Conservation (phyloP, 2,797 vertebrate species). For the Eleutherodactylus coqui region DNA sequence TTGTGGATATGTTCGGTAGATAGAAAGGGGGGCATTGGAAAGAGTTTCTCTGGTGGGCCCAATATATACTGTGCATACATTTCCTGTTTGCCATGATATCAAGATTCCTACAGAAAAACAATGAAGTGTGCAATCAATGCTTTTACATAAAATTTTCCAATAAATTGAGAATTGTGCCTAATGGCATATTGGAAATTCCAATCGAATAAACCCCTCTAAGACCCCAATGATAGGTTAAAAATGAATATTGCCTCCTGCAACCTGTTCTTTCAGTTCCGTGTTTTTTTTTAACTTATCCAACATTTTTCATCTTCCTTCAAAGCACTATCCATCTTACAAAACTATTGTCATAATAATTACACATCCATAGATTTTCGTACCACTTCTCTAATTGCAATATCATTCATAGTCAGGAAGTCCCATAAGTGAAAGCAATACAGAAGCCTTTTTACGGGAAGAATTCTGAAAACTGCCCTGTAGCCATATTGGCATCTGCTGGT, state of each 20-base stretch:
- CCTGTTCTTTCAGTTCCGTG: constrained; percentile 16
- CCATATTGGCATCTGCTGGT: not conserved
- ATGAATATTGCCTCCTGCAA: not conserved
- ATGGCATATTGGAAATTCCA: not conserved
- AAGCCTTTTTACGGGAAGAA: constrained; percentile 25
- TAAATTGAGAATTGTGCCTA: not conserved
- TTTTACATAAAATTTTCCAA: not conserved
- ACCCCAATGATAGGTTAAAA: not conserved
- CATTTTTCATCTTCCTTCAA: constrained; percentile 52
- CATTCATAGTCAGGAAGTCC: constrained; percentile 56
- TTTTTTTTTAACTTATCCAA: constrained; percentile 34
- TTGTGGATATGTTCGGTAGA: no score
- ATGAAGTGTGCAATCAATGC: no score
- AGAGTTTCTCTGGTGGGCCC: no score
- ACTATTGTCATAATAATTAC: constrained; percentile 52
- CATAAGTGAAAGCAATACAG: constrained; percentile 38
- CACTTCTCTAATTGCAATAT: constrained; percentile 58
- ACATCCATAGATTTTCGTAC: constrained; percentile 54
- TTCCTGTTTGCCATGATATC: not conserved
- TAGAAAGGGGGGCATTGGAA: no score
- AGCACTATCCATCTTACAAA: constrained; percentile 39
- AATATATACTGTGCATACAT: no score
- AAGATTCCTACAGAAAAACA: not conserved
- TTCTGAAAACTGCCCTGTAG: constrained; percentile 7
- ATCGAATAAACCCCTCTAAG: not conserved